Evolutionary conservation across 2,888 invertebrate species (phyloP), one percentile per base, ranked within the genome.

Genomic region (Pardosa pseudoannulata): DNA sequence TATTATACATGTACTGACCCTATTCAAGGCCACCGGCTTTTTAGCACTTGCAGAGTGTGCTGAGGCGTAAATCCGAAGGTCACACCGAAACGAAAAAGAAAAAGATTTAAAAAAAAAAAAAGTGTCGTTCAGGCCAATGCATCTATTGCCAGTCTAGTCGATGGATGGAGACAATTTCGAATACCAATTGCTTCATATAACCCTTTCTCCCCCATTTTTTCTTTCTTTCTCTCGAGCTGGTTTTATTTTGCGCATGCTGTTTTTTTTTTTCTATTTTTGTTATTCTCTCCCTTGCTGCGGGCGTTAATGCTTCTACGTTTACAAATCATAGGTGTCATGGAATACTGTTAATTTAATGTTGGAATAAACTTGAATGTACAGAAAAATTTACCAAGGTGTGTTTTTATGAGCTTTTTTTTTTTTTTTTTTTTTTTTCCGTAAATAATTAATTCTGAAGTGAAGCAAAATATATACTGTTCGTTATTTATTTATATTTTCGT

Each of bases 1-100:
- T 79, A 75, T 75, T 75, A 64, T 72, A 50, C 75, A 75, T 82
- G 75, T 71, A 72, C 72, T 83, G 72, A 78, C 83, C 83, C 73
- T 74, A 73, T 62, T 71, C 85, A 85, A 85, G 85, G 85, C 85
- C 85, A 79, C 73, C 72, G 67, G 56, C 83, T 72, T 71, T 73
- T 67, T 65, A 62, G 72, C 70, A 74, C 85, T 83, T 73, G 78
- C 32, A 68, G 56, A 31, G 73, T 70, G 79, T 68, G 74, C 62
- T 73, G 68, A 67, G 85, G 73, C 73, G 79, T 79, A 79, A 72
- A 64, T 73, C 36, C 67, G 83, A 85, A 85, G 85, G 85, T 41
- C 85, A 46, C n/a, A 36, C 28, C 29, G n/a, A n/a, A n/a, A n/a
- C n/a, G n/a, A n/a, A n/a, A n/a, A 36, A 41, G 41, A 70, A 70